phyloP scores from a whole-genome alignment of 2,797 vertebrate genomes.

The Anomalospiza imberbis region DNA sequence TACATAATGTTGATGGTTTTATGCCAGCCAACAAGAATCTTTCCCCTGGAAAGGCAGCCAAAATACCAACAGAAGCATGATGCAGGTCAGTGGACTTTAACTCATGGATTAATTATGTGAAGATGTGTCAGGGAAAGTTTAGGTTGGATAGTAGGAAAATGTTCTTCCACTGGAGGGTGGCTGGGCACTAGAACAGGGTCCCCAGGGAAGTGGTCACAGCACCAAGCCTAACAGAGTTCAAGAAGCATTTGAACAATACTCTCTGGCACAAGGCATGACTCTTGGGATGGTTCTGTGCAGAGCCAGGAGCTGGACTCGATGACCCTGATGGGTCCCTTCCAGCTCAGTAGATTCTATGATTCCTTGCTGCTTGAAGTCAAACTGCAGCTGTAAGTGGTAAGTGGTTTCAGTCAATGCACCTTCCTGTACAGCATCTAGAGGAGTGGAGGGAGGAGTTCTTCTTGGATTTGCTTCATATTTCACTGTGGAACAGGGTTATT shows the following conservation, averaged over 20 bases:
- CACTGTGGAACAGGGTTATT: accelerated
- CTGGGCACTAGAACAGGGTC: not conserved
- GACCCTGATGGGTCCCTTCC: not conserved
- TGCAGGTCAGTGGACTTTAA: not conserved
- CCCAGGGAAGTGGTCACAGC: not conserved
- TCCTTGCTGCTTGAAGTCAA: not conserved
- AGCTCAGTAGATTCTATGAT: not conserved
- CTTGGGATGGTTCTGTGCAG: not conserved
- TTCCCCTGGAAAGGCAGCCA: not conserved
- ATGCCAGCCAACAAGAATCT: not conserved
- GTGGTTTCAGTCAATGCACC: not conserved
- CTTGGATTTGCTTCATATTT: not conserved
- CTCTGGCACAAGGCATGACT: no score
- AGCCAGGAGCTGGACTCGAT: accelerated
- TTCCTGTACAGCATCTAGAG: not conserved
- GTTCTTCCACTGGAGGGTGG: not conserved
- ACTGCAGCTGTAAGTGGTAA: not conserved
- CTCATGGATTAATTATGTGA: not conserved
- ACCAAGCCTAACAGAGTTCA: not conserved
- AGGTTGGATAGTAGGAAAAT: not conserved
- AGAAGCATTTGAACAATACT: not conserved
- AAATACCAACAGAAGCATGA: not conserved
- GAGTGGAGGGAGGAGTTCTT: not conserved
- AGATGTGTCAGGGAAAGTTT: not conserved
- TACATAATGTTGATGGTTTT: not conserved